A percentile compares a stretch with the other conserved stretches of the same genome.
These are phyloP conservation scores for Idaea biselata DNA, from an alignment of 2,888 invertebrate genomes.

Conservation along the genomic window DNA sequence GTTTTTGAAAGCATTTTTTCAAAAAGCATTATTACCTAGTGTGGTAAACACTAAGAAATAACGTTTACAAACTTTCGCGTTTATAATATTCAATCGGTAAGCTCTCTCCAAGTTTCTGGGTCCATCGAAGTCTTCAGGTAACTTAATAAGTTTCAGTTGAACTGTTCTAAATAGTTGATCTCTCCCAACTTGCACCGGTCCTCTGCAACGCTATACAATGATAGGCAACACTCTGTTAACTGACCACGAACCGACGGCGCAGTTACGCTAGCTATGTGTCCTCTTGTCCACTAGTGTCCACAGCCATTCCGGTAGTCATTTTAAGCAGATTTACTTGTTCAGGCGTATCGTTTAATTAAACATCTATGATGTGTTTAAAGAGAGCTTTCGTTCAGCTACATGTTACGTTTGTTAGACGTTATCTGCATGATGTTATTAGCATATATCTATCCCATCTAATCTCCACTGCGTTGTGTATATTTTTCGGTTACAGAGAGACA, in stretches of 20 bases:
- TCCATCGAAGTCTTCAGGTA: neutral
- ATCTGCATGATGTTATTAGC: too few relatives aligned
- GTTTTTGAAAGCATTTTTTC: too few relatives aligned
- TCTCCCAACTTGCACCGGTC: constrained; percentile 28
- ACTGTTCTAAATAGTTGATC: neutral
- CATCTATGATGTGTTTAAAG: constrained; percentile 6
- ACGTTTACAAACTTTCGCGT: too few relatives aligned
- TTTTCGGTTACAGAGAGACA: too few relatives aligned
- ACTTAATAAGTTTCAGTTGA: neutral
- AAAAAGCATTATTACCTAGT: too few relatives aligned
- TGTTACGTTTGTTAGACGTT: too few relatives aligned
- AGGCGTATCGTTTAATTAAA: constrained; percentile 11
- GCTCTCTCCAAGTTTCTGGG: neutral
- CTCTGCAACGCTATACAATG: constrained; percentile 34
- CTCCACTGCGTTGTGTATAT: too few relatives aligned
- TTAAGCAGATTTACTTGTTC: constrained; percentile 30
- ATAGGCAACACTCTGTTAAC: constrained; percentile 45
- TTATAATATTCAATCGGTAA: too few relatives aligned
- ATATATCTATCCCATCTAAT: too few relatives aligned
- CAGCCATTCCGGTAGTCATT: constrained; percentile 27
- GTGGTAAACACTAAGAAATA: too few relatives aligned
- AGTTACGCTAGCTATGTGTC: constrained; percentile 38
- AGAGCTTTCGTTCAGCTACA: neutral
- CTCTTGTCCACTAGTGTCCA: constrained; percentile 18
- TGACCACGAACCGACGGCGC: constrained; percentile 45